Conservation (phyloP, 2,797 vertebrate genomes). For the Smutsia gigantea region DNA sequence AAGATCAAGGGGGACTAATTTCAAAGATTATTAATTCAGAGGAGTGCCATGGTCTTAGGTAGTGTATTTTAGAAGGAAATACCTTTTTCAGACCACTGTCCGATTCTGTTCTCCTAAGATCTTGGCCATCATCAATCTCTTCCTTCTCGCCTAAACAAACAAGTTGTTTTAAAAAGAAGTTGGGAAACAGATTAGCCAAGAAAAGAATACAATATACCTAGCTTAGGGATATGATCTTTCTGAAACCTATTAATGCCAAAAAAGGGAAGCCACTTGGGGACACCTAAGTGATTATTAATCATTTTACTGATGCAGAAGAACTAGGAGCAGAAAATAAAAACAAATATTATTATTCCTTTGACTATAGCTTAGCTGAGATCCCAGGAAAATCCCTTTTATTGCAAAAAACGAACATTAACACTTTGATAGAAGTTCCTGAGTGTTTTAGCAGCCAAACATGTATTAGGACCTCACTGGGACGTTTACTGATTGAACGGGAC, state of each 20-base stretch:
- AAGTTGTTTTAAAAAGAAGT: background rate
- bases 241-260: background rate
- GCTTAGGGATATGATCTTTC: background rate
- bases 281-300: background rate
- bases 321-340: background rate
- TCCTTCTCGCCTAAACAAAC: conserved; percentile 91
- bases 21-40: too few species aligned
- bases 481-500: background rate
- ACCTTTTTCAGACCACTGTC: conserved; percentile 98
- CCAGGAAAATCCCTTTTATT: background rate
- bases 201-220: background rate
- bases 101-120: conserved; percentile 96
- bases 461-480: background rate
- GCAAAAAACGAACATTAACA: background rate
- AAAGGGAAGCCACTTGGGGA: background rate
- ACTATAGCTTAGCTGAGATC: background rate
- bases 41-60: fast-evolving
- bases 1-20: background rate
- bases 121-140: conserved; percentile 92
- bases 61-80: background rate
- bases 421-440: background rate
- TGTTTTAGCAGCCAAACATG: background rate
- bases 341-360: background rate
- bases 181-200: background rate
- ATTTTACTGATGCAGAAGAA: background rate